phyloP scores from a whole-genome alignment of 2,797 vertebrate species.

The Pitangus sulphuratus region DNA sequence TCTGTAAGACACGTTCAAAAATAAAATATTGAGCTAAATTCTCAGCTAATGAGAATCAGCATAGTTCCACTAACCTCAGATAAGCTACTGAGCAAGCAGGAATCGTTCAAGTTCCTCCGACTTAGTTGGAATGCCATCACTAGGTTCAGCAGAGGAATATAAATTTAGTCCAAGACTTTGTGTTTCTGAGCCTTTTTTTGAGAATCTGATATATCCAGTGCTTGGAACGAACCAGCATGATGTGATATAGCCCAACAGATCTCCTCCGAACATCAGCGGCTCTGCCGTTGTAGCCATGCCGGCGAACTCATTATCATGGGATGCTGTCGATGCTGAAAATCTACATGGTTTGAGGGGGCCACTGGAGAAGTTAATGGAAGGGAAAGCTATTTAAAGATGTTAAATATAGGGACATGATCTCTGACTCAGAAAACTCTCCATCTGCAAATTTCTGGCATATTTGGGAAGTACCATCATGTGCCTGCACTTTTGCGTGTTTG shows the following conservation, averaged over 20 bases:
- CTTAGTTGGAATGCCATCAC: slow-evolving; percentile 66
- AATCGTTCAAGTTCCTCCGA: slow-evolving; percentile 12
- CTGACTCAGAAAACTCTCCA: background rate
- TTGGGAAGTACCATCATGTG: background rate
- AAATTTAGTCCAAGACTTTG: slow-evolving; percentile 39
- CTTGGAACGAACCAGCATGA: background rate
- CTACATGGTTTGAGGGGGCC: background rate
- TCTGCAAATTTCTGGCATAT: slow-evolving; percentile 17
- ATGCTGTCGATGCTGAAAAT: background rate
- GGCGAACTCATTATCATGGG: background rate
- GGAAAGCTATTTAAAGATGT: background rate
- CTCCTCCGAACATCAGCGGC: background rate
- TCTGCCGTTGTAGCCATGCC: background rate
- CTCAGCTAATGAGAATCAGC: slow-evolving; percentile 55
- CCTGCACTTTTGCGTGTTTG: rapidly evolving
- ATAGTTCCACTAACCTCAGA: slow-evolving; percentile 53
- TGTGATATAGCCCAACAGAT: background rate
- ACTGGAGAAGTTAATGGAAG: background rate
- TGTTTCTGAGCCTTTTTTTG: slow-evolving; percentile 31
- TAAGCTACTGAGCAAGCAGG: slow-evolving; percentile 49
- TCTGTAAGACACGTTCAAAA: background rate
- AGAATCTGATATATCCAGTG: background rate
- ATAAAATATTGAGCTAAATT: slow-evolving; percentile 47
- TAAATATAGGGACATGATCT: background rate
- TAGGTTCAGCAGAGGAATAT: slow-evolving; percentile 21